phyloP scores from a whole-genome alignment of 1,140 invertebrate genomes.

The Ceratitis capitata region DNA sequence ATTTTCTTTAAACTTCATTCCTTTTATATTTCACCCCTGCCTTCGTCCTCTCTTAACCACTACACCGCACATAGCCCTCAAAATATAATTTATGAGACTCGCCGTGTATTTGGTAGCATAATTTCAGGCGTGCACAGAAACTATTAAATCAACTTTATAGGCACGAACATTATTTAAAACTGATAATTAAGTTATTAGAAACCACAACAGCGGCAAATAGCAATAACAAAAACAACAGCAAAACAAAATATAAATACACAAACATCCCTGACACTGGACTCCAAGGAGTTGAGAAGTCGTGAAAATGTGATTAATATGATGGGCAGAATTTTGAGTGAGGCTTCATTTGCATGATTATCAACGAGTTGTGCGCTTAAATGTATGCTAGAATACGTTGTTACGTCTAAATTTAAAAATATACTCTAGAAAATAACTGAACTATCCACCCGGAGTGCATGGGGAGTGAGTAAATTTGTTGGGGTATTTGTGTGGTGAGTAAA shows the following conservation, averaged over 20 bases:
- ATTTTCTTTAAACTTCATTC: too few species aligned
- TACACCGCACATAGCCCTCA: background rate
- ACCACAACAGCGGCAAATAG: background rate
- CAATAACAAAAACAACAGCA: background rate
- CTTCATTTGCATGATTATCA: conserved; percentile 7
- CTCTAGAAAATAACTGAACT: background rate
- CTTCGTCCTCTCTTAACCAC: too few species aligned
- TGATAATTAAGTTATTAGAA: conserved; percentile 41
- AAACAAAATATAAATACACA: background rate
- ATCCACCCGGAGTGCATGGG: background rate
- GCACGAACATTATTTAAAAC: background rate
- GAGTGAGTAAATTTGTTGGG: background rate
- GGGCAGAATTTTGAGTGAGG: background rate
- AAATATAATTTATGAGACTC: background rate
- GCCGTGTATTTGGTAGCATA: background rate
- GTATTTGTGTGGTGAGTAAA: background rate
- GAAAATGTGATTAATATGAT: conserved; percentile 3
- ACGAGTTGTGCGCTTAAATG: background rate
- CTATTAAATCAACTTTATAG: background rate
- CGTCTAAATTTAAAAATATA: background rate
- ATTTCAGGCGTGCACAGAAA: background rate
- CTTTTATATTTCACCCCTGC: too few species aligned
- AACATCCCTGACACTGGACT: background rate
- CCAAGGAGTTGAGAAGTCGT: background rate
- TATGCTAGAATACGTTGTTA: background rate